Percentiles rank a stretch among this genome's conserved stretches.
Conservation (phyloP, 2,888 invertebrate species). For the Cantharis flavilabris region DNA sequence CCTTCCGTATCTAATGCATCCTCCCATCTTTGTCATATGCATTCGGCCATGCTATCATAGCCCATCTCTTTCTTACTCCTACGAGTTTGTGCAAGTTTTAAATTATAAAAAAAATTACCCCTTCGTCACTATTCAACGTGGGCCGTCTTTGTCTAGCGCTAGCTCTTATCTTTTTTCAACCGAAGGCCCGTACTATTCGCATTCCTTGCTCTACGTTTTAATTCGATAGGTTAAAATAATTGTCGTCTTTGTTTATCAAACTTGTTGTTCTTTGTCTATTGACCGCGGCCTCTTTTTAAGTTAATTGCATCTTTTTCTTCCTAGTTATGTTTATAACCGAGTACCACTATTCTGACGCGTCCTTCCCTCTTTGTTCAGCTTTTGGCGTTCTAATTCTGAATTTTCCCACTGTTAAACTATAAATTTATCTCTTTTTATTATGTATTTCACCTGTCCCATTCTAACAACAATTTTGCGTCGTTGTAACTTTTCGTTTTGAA, state of each 20-base stretch:
- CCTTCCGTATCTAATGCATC: constrained; percentile 41
- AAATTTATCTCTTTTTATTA: constrained; percentile 29
- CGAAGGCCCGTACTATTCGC: constrained; percentile 44
- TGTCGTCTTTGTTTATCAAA: constrained; percentile 44
- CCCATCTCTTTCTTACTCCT: constrained; percentile 33
- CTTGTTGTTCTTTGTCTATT: constrained; percentile 48
- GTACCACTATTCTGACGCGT: constrained; percentile 31
- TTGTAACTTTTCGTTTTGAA: constrained; percentile 15
- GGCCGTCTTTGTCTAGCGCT: constrained; percentile 21
- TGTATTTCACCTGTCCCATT: constrained; percentile 56
- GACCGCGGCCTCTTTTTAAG: constrained; percentile 46
- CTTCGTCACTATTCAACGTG: constrained; percentile 12
- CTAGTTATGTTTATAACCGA: constrained; percentile 35
- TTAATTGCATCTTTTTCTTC: constrained; percentile 38
- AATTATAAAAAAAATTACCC: constrained; percentile 20
- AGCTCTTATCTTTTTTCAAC: constrained; percentile 35
- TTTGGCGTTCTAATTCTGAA: constrained; percentile 30
- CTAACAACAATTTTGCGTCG: constrained; percentile 57
- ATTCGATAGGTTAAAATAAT: constrained; percentile 52
- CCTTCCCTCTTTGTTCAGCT: constrained; percentile 33
- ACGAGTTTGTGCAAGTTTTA: constrained; percentile 25
- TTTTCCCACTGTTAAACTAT: constrained; percentile 31
- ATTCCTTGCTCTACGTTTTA: constrained; percentile 53
- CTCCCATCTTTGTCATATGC: constrained; percentile 39
- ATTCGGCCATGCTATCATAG: constrained; percentile 42